Percentiles rank a stretch among this genome's conserved stretches.
phyloP scores from a whole-genome alignment of 1,140 invertebrate genomes.

The Drosophila lacteicornis region DNA sequence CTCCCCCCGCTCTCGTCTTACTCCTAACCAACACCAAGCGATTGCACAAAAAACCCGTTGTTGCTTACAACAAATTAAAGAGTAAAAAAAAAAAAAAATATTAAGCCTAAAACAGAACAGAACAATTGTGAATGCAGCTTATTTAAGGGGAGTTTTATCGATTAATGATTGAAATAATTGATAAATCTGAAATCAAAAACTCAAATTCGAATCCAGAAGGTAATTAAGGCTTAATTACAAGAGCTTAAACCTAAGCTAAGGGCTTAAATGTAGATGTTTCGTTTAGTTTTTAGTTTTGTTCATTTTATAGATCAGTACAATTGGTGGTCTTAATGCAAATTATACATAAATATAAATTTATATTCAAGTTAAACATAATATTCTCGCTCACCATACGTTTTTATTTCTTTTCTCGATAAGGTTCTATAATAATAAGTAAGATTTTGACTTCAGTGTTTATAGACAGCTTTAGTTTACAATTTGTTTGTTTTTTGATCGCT shows the following conservation, averaged over 20 bases:
- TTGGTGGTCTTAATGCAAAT: slow-evolving; percentile 34
- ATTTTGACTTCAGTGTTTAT: slow-evolving; percentile 52
- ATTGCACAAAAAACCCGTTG: slow-evolving; percentile 85
- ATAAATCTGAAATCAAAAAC: slow-evolving; percentile 20
- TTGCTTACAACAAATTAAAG: slow-evolving; percentile 71
- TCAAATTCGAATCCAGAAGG: slow-evolving; percentile 54
- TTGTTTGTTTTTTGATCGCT: not conserved
- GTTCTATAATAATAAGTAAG: not conserved
- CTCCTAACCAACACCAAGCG: slow-evolving; percentile 82
- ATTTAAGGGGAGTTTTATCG: not conserved
- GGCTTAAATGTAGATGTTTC: not conserved
- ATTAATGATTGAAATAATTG: no score
- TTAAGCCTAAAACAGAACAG: slow-evolving; percentile 25
- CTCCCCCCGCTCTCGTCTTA: slow-evolving; percentile 8
- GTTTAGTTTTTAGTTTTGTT: slow-evolving; percentile 18
- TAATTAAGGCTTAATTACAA: slow-evolving; percentile 37
- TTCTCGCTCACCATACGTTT: not conserved
- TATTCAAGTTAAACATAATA: not conserved
- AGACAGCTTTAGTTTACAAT: slow-evolving; percentile 48
- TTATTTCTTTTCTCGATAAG: slow-evolving; percentile 1
- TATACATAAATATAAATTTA: slow-evolving; percentile 1
- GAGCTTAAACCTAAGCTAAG: slow-evolving; percentile 28
- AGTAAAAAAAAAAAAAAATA: slow-evolving; percentile 60
- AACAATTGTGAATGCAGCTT: slow-evolving; percentile 28
- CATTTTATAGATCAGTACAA: slow-evolving; percentile 45